A percentile compares a stretch with the other conserved stretches of the same genome.
Evolutionary conservation across 2,888 invertebrate genomes (phyloP).

Genomic region (Nymphalis polychloros): DNA sequence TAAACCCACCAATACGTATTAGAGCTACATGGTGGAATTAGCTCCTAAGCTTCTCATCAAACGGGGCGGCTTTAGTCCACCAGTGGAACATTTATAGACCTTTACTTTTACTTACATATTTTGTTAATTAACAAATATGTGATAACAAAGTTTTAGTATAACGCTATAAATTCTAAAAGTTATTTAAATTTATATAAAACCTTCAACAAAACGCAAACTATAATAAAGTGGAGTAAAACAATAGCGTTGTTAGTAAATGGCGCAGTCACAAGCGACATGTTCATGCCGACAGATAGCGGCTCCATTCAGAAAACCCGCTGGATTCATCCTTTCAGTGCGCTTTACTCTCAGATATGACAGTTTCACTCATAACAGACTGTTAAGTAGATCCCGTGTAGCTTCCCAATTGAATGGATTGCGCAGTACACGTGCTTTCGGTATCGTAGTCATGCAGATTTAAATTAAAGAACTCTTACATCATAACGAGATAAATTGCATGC

Average conservation of each 20-base stretch:
- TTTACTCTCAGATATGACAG: conserved; percentile 56
- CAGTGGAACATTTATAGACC: too few species aligned
- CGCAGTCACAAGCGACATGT: conserved; percentile 44
- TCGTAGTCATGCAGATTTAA: conserved; percentile 25
- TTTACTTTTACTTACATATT: too few species aligned
- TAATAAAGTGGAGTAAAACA: conserved; percentile 31
- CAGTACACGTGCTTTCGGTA: conserved; percentile 21
- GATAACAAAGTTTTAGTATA: too few species aligned
- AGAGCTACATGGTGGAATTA: too few species aligned
- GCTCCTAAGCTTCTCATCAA: too few species aligned
- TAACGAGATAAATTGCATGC: conserved; percentile 16
- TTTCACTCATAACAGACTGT: conserved; percentile 49
- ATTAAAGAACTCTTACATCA: conserved; percentile 16
- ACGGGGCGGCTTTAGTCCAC: too few species aligned
- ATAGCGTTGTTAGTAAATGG: conserved; percentile 34
- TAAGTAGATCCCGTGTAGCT: conserved; percentile 38
- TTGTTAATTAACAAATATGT: too few species aligned
- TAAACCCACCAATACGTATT: too few species aligned
- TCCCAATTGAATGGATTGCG: conserved; percentile 41
- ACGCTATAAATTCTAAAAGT: conserved; percentile 11
- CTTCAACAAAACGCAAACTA: conserved; percentile 20
- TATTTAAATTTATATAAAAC: conserved; percentile 11
- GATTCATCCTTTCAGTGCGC: conserved; percentile 55
- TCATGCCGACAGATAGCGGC: conserved; percentile 42
- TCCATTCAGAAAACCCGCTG: conserved; percentile 59